A percentile compares a stretch with the other conserved stretches of the same genome.
These are phyloP conservation scores for Chrysemys picta DNA, from an alignment of 2,113 vertebrate species.

Conservation along the genomic window DNA sequence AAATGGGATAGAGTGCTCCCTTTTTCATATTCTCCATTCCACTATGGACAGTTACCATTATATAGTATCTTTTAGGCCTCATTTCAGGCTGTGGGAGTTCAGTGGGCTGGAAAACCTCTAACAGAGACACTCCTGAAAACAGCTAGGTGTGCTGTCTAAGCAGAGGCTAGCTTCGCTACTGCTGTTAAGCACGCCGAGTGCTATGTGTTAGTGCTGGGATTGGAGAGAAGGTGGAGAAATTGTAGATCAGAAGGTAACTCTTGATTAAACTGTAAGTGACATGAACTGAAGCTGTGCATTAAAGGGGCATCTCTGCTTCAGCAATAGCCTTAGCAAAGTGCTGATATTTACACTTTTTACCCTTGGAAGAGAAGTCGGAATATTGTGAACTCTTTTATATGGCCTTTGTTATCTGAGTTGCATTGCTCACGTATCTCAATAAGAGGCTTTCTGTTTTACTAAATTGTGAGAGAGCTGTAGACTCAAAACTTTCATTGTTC, in stretches of 20 bases:
- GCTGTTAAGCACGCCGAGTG: not conserved
- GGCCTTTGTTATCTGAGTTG: not conserved
- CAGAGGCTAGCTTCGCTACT: not conserved
- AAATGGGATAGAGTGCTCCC: not conserved
- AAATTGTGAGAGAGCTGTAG: not conserved
- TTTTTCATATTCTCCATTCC: not conserved
- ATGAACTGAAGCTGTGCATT: not conserved
- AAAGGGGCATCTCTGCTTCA: not conserved
- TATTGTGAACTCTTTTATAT: not conserved
- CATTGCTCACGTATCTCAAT: not conserved
- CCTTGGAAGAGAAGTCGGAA: not conserved
- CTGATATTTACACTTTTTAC: not conserved
- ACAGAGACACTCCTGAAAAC: not conserved
- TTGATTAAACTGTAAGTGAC: not conserved
- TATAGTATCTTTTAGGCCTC: not conserved
- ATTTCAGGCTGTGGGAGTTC: not conserved
- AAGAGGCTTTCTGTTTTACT: not conserved
- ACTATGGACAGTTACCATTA: not conserved
- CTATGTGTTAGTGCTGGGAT: not conserved
- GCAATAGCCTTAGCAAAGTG: not conserved
- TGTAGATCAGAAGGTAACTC: not conserved
- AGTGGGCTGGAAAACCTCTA: not conserved
- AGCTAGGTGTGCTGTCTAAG: not conserved
- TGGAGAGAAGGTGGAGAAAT: not conserved
- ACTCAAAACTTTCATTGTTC: not conserved